phyloP scores from a whole-genome alignment of 2,113 vertebrate species.

The Pheucticus melanocephalus region DNA sequence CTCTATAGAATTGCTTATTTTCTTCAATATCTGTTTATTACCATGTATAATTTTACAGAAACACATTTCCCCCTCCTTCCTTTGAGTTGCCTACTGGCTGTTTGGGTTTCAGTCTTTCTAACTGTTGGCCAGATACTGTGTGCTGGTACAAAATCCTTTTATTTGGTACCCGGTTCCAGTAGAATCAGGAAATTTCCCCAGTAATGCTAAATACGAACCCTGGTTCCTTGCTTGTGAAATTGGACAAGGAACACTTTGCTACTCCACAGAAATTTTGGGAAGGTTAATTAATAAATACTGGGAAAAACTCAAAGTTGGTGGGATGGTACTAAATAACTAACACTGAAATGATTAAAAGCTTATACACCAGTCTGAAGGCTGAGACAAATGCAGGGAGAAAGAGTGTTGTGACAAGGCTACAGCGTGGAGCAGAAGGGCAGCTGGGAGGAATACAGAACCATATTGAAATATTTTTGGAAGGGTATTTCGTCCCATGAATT shows the following conservation, averaged over 20 bases:
- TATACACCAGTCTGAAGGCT: background rate
- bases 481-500: background rate
- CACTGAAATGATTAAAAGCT: background rate
- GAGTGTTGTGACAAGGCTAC: background rate
- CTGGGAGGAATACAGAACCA: background rate
- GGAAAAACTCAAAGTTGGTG: background rate
- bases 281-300: background rate
- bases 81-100: background rate
- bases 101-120: background rate
- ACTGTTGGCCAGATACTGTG: background rate
- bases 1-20: background rate
- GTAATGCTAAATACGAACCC: background rate
- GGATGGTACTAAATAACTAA: background rate
- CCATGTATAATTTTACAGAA: background rate
- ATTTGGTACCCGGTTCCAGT: background rate
- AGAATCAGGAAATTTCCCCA: background rate
- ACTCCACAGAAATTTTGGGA: background rate
- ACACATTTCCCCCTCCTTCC: background rate
- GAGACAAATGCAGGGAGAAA: background rate
- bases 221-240: background rate
- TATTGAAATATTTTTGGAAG: background rate
- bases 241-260: background rate
- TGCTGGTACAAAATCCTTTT: background rate
- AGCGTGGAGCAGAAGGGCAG: background rate
- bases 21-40: background rate